phyloP scores from a whole-genome alignment of 37 sponge, comb jelly and placozoan species.

The Chondrosia reniformis region DNA sequence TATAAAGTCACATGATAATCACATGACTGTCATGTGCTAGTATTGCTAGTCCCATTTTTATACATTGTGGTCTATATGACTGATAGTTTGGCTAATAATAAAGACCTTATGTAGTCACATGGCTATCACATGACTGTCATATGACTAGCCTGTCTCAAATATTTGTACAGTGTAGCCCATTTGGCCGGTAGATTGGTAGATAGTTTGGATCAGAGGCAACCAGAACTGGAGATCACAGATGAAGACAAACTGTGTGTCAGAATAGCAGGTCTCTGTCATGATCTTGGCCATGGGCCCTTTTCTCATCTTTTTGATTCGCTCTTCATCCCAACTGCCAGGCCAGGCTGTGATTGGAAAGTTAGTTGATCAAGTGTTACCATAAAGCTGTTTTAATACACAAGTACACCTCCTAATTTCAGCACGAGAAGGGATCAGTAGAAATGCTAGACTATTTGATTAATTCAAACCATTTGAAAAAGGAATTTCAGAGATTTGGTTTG shows the following conservation, averaged over 20 bases:
- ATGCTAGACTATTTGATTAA: slow-evolving; percentile 86
- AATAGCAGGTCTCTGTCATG: slow-evolving; percentile 94
- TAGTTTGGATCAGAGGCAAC: slow-evolving; percentile 68
- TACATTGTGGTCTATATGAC: too few relatives aligned
- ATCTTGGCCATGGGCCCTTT: slow-evolving; percentile 96
- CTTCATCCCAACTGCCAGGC: slow-evolving; percentile 63
- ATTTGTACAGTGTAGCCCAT: slow-evolving; percentile 86
- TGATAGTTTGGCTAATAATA: too few relatives aligned
- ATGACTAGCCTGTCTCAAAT: too few relatives aligned
- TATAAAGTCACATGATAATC: too few relatives aligned
- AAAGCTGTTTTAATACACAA: neutral
- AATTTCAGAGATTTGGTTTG: slow-evolving; percentile 57
- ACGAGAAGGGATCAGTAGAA: slow-evolving; percentile 79
- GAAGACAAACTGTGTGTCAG: slow-evolving; percentile 91
- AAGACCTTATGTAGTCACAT: too few relatives aligned
- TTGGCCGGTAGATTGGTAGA: slow-evolving; percentile 87
- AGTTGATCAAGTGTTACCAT: too few relatives aligned
- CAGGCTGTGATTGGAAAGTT: slow-evolving; percentile 39
- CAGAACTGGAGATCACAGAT: slow-evolving; percentile 80
- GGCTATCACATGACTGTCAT: too few relatives aligned
- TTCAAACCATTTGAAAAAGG: slow-evolving; percentile 40
- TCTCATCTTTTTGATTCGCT: slow-evolving; percentile 86
- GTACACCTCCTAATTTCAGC: slow-evolving; percentile 39
- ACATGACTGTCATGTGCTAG: too few relatives aligned
- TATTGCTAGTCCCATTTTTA: too few relatives aligned